A percentile compares a stretch with the other conserved stretches of the same genome.
These are phyloP conservation scores for Pseudococcus longispinus DNA, from an alignment of 2,888 invertebrate genomes.

Conservation along the genomic window DNA sequence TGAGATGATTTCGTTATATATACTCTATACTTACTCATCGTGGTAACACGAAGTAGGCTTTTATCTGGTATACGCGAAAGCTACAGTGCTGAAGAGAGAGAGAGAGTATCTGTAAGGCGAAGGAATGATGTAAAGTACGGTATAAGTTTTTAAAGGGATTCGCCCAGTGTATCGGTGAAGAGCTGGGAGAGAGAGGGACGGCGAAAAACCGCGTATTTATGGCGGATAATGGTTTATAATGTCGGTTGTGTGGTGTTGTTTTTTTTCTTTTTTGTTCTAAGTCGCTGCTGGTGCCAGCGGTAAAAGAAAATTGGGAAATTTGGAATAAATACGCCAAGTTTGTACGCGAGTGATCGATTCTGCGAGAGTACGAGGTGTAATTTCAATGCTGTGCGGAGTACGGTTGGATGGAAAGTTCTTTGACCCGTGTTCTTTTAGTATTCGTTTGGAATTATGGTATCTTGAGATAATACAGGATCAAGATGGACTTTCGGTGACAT, in stretches of 20 bases:
- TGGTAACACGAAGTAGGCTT: not conserved
- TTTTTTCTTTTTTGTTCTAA: not conserved
- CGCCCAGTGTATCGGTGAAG: not conserved
- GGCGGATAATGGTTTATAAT: conserved; percentile 34
- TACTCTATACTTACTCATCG: not conserved
- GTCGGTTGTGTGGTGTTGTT: not conserved
- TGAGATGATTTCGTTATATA: not conserved
- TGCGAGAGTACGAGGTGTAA: too few relatives aligned
- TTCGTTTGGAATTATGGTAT: too few relatives aligned
- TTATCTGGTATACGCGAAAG: not conserved
- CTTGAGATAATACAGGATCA: too few relatives aligned
- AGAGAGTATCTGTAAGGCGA: not conserved
- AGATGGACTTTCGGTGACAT: too few relatives aligned
- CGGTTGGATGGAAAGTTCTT: too few relatives aligned
- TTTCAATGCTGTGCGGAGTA: too few relatives aligned
- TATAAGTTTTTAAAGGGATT: not conserved
- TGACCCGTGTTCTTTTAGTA: too few relatives aligned
- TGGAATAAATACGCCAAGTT: too few relatives aligned
- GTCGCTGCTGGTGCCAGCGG: not conserved
- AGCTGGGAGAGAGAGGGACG: not conserved
- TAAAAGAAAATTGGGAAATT: not conserved
- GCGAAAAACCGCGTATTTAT: not conserved
- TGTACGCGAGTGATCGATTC: too few relatives aligned
- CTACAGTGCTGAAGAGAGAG: not conserved
- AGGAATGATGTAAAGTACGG: not conserved